Evolutionary conservation across 2,888 invertebrate genomes (phyloP), one percentile per base, ranked within the genome.

Genomic region (Lymantria dispar): DNA sequence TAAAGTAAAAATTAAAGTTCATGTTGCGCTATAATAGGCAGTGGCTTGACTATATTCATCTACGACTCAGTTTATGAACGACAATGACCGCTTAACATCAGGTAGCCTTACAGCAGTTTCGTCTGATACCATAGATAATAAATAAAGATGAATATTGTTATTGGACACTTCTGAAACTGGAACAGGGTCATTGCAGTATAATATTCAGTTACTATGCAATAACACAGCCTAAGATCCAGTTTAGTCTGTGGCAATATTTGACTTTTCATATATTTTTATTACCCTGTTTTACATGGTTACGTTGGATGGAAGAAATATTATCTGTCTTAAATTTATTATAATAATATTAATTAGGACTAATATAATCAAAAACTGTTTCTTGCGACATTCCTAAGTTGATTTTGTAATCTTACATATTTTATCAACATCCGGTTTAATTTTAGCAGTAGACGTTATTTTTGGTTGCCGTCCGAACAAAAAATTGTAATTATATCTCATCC

Each of bases 261-360:
- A 40, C 41, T 45, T 11, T 22, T 22, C 22, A 5, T 22, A 22
- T 22, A 22, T 22, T 22, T 22, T 51, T 33, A 47, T 29, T 29
- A 46, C 43, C 15, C 38, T 31, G 43, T 45, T 36, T 42, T 30
- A 41, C 30, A 44, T n/a, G 15, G 56, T 36, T 36, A 36, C 36
- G 36, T 36, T 36, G 11, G 36, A 36, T 22, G 22, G 22, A 36
- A 36, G 36, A 11, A 11, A 36, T 36, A 36, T 36, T 11, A 36
- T 36, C 10, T 36, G 36, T 36, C 11, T 9, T 36, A 11, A 36
- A 36, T 11, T 36, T 36, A 36, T 36, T 36, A 36, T 36, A 36
- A 36, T 36, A 1, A 36, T 36, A 11, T 22, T 22, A 22, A 22
- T 22, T 22, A 22, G 22, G 22, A 22, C 36, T n/a, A 11, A 36